Base-by-base conservation (phyloP, 2,888 invertebrate species). In the Microctonus brassicae region DNA sequence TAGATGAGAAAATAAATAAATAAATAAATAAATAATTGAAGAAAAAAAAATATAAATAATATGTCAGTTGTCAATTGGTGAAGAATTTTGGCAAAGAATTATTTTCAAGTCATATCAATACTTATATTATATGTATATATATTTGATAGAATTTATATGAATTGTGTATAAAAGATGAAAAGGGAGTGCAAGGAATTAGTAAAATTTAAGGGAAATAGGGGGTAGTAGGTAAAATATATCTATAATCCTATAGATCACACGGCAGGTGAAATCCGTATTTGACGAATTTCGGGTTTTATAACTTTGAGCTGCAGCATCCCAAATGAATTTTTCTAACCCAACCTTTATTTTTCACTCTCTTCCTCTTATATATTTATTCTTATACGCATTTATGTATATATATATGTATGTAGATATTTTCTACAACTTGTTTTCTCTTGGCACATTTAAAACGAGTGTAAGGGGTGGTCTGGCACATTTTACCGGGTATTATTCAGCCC, bases 381-480 rank as follows among this genome's bases (percentile, higher is more conserved):
- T 55, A 24, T 55, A 24, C 29, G 4, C 29, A 5, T 7, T 29
- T 7, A 5, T n/a, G n/a, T 47, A 2, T 9, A 47, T 5, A 2
- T 1, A 36, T 36, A 36, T 39, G n/a, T n/a, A 33, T 3, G n/a
- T 47, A 47, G 2, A 20, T 20, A 29, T 26, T 17, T 6, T 64
- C 53, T 6, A 52, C 53, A 34, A 52, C 64, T 53, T 34, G 64
- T 64, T 64, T 64, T 22, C 53, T 64, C 64, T 47, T 57, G 66
- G 57, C 22, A 63, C 76, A 78, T 83, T 78, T 77, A 77, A 76
- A 77, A 82, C 81, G 79, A 79, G 81, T 80, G 79, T 82, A 82
- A 84, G 81, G 86, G 86, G 83, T 86, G 85, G 83, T 81, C 84
- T 83, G 77, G 79, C 79, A 79, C 76, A 82, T 84, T 85, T 86